Base-by-base conservation (phyloP, 2,888 invertebrate genomes). In the Synanthedon vespiformis region DNA sequence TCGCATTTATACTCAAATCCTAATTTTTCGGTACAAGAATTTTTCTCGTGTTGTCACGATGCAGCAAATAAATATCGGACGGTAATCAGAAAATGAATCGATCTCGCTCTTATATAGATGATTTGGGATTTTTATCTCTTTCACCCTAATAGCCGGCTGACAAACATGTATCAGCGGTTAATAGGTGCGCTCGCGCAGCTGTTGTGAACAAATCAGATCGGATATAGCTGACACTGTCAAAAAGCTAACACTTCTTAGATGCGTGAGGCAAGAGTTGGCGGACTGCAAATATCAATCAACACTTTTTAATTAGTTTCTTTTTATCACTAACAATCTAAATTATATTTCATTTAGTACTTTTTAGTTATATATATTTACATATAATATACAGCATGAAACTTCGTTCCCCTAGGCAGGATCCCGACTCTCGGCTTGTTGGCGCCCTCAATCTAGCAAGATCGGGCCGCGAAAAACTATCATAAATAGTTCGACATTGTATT, bases 131-230 rank as follows among this genome's bases (percentile, higher is more conserved):
- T 80, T 77, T 74, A 78, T 87, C 86, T 83, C 85, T 79, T 77
- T 86, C 86, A 61, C 80, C 74, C 87, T 87, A 87, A 86, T 86
- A 86, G 87, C 86, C 85, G 85, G 77, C 85, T 85, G 86, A 86
- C 86, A 84, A 86, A 86, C 87, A 86, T 87, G 87, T 86, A 86
- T 86, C 87, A 86, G 84, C 82, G 87, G 85, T 86, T 86, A 87
- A 87, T 87, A 87, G 86, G 86, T 86, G 85, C 81, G 86, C 78
- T 70, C 74, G 63, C 80, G 84, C 86, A 87, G 86, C 86, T 87
- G 86, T 81, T 79, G 83, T 81, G 83, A 85, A 87, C 86, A 87
- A 87, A 87, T 87, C 86, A 87, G 86, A 76, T 86, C 81, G 75
- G 79, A 85, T 86, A 84, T 86, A 87, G 85, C 80, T 81, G 83